These are phyloP conservation scores for Oscheius sp. DNA, from an alignment of 2,888 invertebrate genomes.

Conservation along the genomic window DNA sequence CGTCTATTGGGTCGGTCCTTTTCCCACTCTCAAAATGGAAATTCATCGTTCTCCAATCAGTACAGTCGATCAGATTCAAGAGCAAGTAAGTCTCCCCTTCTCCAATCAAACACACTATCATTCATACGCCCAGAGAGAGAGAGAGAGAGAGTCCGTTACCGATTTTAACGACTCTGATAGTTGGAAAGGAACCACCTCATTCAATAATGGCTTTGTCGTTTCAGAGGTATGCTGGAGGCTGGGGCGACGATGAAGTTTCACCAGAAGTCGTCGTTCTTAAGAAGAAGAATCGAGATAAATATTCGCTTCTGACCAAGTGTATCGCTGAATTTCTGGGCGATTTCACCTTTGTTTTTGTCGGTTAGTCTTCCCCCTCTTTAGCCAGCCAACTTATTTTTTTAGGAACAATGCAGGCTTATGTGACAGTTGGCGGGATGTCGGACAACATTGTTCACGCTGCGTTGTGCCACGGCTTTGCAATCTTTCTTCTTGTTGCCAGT, in stretches of 20 bases:
- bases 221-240: constrained; percentile 14
- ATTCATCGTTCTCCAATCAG: no score
- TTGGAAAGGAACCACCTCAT: no score
- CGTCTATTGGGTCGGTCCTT: no score
- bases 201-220: neutral
- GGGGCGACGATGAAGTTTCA: constrained; percentile 12
- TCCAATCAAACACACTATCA: no score
- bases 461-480: constrained; percentile 61
- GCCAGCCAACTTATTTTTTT: neutral
- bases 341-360: constrained; percentile 60
- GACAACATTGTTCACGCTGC: constrained; percentile 54
- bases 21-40: neutral
- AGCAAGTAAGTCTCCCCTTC: no score
- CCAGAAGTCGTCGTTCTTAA: no score
- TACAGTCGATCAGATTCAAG: no score
- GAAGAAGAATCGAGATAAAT: constrained; percentile 29
- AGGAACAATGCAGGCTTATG: constrained; percentile 56
- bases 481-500: constrained; percentile 56
- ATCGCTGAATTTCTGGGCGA: constrained; percentile 59
- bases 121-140: neutral
- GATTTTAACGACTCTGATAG: no score
- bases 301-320: constrained; percentile 56
- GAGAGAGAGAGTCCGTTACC: neutral
- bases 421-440: neutral
- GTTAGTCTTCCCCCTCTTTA: constrained; percentile 31